phyloP scores from a whole-genome alignment of 2,113 vertebrate genomes.

The Takifugu bimaculatus region DNA sequence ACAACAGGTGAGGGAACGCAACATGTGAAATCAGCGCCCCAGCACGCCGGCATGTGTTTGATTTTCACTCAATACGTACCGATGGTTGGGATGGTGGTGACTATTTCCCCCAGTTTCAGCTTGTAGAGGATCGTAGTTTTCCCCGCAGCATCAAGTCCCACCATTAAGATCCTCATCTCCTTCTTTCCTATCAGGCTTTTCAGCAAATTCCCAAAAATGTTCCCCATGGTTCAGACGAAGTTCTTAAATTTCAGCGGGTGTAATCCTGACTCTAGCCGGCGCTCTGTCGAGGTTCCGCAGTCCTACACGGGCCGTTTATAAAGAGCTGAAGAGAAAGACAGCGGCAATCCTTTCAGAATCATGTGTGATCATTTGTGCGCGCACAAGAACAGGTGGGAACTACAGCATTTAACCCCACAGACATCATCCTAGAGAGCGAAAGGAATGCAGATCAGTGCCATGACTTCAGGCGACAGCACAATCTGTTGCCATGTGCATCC shows the following conservation, averaged over 20 bases:
- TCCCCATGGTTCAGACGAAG: conserved; percentile 80
- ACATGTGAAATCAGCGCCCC: not conserved
- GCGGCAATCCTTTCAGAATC: not conserved
- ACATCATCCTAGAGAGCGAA: conserved; percentile 28
- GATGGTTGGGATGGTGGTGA: conserved; percentile 92
- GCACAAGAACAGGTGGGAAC: conserved; percentile 22
- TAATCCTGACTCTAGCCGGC: conserved; percentile 14
- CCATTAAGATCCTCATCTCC: conserved; percentile 93
- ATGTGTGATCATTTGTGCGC: not conserved
- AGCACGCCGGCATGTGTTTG: not conserved
- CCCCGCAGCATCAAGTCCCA: conserved; percentile 87
- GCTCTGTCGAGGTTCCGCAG: conserved; percentile 7
- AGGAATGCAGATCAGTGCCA: conserved; percentile 43
- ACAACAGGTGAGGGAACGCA: conserved; percentile 13
- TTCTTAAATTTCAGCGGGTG: conserved; percentile 17
- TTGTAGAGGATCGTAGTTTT: conserved; percentile 94
- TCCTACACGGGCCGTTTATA: conserved; percentile 20
- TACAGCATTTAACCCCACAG: conserved; percentile 28
- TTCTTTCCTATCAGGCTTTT: conserved; percentile 94
- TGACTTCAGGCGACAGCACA: conserved; percentile 66
- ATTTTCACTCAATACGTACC: conserved; percentile 57
- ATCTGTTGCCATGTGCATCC: conserved; percentile 60
- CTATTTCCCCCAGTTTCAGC: conserved; percentile 89
- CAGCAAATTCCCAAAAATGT: conserved; percentile 90
- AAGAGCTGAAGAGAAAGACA: conserved; percentile 33